Base-by-base conservation (phyloP, 2,113 vertebrate species). In the Clarias batrachus region DNA sequence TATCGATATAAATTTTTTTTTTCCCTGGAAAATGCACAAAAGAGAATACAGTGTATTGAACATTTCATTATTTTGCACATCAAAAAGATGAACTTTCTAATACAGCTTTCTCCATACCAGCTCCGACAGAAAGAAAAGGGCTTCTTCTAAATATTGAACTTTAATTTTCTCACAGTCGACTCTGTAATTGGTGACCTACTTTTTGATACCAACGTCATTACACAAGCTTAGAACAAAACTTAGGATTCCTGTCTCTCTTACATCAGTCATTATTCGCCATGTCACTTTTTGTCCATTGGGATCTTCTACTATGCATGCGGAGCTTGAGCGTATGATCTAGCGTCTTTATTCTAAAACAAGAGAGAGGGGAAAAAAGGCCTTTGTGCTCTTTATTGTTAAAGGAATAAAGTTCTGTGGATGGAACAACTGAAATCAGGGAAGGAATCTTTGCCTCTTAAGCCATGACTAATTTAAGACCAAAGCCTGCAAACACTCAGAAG, bases 381-480 rank as follows among this genome's bases (percentile, higher is more conserved):
- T 27, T 80, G 62, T 71, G 56, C 57, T 73, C 73, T 78, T 83
- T 57, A 78, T 85, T 89, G 80, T 87, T 56, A 74, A 52, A 83
- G 48, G 70, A n/a, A 85, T 81, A 63, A 52, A 70, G 52, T 77
- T 82, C 30, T 73, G 19, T 81, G 66, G 68, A 63, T 63, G 85
- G 62, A 88, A 57, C 27, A 62, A 68, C 52, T 62, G n/a, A 78
- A 92, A 93, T 90, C 89, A 88, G 82, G 84, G 87, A 92, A 91
- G 87, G 81, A 63, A 89, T 90, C 79, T 80, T 91, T 93, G 82
- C 94, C 90, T 93, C 93, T 91, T 92, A 92, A 93, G 85, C 93
- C 91, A 93, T 91, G 86, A 92, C 93, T 94, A 95, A 94, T 95
- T 94, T 92, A 91, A 90, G 91, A 90, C 92, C 90, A 94, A 94